Evolutionary conservation across 2,113 vertebrate genomes (phyloP), one percentile per base, ranked within the genome.

Genomic region (Azemiops feae): DNA sequence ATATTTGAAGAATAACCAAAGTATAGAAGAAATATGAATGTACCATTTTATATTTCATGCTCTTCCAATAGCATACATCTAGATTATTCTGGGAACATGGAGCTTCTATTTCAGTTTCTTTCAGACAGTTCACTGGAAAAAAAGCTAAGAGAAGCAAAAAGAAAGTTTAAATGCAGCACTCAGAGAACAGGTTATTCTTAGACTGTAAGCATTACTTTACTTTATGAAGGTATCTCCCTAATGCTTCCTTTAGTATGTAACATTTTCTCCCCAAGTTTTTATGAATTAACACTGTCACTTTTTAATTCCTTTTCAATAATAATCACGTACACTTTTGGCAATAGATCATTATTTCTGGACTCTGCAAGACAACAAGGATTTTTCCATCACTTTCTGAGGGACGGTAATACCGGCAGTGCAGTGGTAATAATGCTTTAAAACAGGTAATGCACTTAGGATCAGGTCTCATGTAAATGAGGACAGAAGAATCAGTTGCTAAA

Each of bases 371-470:
- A 0, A 98, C 93, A 60, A 52, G 39, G 0, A 90, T 95, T 85
- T 96, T 85, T 34, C 93, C 89, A 0, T 86, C 95, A 1, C 91
- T 87, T 45, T 74, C 87, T 4, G 98, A 97, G 0, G 99, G 98
- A 30, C 96, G 95, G 53, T 99, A 98, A 94, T 99, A 99, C 1
- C 99, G 98, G 0, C 95, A 97, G 1, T 99, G 99, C 88, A 99
- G 88, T 3, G 99, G 99, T 93, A 99, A 92, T 0, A 95, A 92
- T 2, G 97, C 97, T 27, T 93, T 96, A 27, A 98, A 97, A 27
- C 95, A 96, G 43, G 20, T 90, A 3, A 95, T 47, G 7, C 96
- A 97, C 87, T 90, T 91, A 27, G 92, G 87, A 50, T 96, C 97
- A 0, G 87, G 90, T 30, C 93, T 94, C 91, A 98, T 95, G 94